Evolutionary conservation across 2,797 vertebrate species (phyloP).

Genomic region (Tachyglossus aculeatus): DNA sequence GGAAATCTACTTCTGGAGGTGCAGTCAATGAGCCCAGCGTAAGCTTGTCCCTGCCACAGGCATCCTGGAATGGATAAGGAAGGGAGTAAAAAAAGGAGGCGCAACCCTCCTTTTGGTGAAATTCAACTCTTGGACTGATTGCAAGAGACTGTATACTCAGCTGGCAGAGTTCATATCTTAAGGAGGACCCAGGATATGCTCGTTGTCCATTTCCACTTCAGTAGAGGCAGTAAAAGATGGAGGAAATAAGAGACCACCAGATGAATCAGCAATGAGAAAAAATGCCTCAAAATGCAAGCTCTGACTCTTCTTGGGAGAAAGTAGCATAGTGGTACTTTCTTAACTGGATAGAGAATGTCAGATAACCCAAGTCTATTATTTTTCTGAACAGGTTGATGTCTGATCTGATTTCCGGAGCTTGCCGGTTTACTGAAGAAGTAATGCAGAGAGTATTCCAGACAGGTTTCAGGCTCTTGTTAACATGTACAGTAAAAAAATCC

Average conservation of each 20-base stretch:
- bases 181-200: too few relatives aligned
- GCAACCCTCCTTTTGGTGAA: too few relatives aligned
- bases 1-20: too few relatives aligned
- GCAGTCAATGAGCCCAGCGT: too few relatives aligned
- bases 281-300: conserved; percentile 32
- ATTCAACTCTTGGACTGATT: too few relatives aligned
- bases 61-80: too few relatives aligned
- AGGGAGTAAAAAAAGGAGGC: too few relatives aligned
- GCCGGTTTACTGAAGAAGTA: conserved; percentile 41
- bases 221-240: too few relatives aligned
- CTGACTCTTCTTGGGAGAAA: conserved; percentile 48
- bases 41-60: too few relatives aligned
- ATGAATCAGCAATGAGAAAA: conserved; percentile 37
- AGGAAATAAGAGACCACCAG: not conserved
- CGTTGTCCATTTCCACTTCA: too few relatives aligned
- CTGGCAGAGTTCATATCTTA: too few relatives aligned
- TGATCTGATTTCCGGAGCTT: conserved; percentile 55
- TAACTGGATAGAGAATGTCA: conserved; percentile 10
- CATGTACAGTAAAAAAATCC: conserved; percentile 53
- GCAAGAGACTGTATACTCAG: too few relatives aligned
- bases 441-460: conserved; percentile 54
- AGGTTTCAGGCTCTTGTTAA: conserved; percentile 58
- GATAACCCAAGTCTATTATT: conserved; percentile 43
- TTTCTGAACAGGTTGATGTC: conserved; percentile 54
- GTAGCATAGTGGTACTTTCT: conserved; percentile 27